These are phyloP conservation scores for Sinella curviseta DNA, from an alignment of 1,140 invertebrate genomes.

Conservation along the genomic window DNA sequence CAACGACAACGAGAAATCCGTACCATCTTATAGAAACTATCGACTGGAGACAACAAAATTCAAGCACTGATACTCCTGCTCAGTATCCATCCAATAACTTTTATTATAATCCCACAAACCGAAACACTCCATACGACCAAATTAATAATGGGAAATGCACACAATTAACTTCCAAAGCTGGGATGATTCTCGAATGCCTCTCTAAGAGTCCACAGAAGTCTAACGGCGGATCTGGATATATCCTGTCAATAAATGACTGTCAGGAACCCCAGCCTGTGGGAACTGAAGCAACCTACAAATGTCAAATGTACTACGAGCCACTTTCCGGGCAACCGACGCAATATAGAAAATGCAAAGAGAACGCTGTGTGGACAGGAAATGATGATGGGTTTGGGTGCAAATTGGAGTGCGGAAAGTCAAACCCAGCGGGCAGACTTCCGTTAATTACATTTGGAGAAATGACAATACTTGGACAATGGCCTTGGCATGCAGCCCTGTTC, in stretches of 20 bases:
- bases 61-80: not conserved
- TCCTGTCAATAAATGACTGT: not conserved
- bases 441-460: constrained; percentile 7
- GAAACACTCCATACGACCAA: not conserved
- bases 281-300: constrained; percentile 13
- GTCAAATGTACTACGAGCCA: constrained; percentile 5
- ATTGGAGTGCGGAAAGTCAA: constrained; percentile 1
- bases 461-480: not conserved
- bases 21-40: not conserved
- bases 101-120: no score
- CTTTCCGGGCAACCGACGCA: not conserved
- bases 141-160: not conserved
- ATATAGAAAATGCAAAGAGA: not conserved
- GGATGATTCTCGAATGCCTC: not conserved
- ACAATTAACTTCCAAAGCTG: not conserved
- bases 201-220: not conserved
- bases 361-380: not conserved
- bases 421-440: not conserved
- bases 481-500: constrained; percentile 1
- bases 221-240: not conserved
- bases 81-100: not conserved
- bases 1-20: no score
- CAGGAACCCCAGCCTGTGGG: not conserved
- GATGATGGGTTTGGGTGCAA: not conserved
- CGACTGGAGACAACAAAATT: not conserved